phyloP scores from a whole-genome alignment of 2,113 vertebrate genomes.

The Todiramphus saurophagus region DNA sequence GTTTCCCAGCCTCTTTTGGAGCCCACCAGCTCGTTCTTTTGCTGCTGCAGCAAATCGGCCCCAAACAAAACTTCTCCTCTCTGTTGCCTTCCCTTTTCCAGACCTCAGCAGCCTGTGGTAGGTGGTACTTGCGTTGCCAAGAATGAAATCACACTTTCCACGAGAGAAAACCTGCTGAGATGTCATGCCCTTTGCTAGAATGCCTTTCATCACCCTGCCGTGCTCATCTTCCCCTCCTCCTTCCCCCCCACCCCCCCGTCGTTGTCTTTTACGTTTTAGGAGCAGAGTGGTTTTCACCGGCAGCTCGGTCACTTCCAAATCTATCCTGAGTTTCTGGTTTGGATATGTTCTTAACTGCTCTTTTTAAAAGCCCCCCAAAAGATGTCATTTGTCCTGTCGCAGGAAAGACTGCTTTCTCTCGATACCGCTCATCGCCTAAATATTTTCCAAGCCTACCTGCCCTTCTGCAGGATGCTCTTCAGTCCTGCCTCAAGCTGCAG shows the following conservation, averaged over 20 bases:
- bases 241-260: accelerated
- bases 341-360: not conserved
- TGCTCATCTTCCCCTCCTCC: not conserved
- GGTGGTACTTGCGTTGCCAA: not conserved
- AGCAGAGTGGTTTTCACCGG: not conserved
- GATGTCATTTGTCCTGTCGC: not conserved
- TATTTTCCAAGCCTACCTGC: not conserved
- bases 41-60: not conserved
- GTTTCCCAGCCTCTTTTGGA: not conserved
- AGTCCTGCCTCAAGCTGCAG: not conserved
- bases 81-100: not conserved
- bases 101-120: not conserved
- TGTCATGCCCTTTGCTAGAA: not conserved
- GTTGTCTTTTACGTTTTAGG: not conserved
- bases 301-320: not conserved
- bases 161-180: not conserved
- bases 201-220: not conserved
- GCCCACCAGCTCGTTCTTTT: not conserved
- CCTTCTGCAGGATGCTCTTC: not conserved
- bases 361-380: not conserved
- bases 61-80: not conserved
- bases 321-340: not conserved
- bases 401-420: slow-evolving; percentile 10
- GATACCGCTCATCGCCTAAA: not conserved
- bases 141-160: not conserved